phyloP scores from a whole-genome alignment of 2,113 vertebrate species.

The Heptranchias perlo region DNA sequence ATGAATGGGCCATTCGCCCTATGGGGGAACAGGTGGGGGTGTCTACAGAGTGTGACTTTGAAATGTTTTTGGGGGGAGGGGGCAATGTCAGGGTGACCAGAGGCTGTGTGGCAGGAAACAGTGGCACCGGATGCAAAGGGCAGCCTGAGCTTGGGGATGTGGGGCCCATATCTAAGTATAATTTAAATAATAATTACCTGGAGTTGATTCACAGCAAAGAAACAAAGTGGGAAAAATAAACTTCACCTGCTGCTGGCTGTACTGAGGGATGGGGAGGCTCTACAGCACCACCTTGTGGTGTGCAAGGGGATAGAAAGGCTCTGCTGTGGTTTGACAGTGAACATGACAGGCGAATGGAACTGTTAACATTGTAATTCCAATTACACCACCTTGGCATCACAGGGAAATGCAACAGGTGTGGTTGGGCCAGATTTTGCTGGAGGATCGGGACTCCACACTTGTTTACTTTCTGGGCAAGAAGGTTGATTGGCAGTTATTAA shows the following conservation, averaged over 20 bases:
- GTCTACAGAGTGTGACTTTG: too few relatives aligned
- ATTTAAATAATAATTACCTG: background rate
- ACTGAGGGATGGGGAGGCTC: background rate
- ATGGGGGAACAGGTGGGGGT: too few relatives aligned
- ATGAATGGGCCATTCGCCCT: too few relatives aligned
- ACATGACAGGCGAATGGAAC: background rate
- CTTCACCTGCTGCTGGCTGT: background rate
- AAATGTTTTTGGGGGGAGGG: too few relatives aligned
- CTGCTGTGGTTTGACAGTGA: background rate
- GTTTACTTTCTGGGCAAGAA: too few relatives aligned
- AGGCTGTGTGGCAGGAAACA: background rate
- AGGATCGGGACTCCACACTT: too few relatives aligned
- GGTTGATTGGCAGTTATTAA: too few relatives aligned
- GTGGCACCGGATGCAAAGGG: background rate
- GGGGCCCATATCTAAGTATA: background rate
- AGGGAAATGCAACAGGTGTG: background rate
- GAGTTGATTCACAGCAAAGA: background rate
- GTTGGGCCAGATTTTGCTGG: too few relatives aligned
- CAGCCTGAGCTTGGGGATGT: background rate
- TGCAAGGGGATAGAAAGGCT: background rate
- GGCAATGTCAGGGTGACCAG: too few relatives aligned
- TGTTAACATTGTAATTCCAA: background rate
- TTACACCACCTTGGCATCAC: background rate
- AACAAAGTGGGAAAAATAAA: too few relatives aligned
- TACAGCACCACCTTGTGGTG: conserved; percentile 8